Evolutionary conservation across 2,113 vertebrate species (phyloP), one percentile per base, ranked within the genome.

Genomic region (Solea senegalensis): DNA sequence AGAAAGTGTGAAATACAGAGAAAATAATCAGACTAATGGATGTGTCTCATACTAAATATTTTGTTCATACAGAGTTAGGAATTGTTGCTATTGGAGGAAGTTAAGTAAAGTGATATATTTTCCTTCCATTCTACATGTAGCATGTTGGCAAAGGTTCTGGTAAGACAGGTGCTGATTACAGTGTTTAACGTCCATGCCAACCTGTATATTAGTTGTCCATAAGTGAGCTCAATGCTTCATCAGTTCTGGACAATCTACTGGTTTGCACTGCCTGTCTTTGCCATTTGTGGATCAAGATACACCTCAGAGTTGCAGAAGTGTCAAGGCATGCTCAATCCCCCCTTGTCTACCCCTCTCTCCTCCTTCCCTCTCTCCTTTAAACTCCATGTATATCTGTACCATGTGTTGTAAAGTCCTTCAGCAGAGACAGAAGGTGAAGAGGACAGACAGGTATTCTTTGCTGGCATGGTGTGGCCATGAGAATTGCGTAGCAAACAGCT

Each of bases 131-230:
- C 53, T 76, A 70, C 77, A 72, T 44, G 74, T 60, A 75, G 55
- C 44, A 26, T 12, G 41, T 66, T 75, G 55, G 49, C 28, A 8
- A 45, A 52, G 78, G 16, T 86, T 90, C 80, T 88, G 73, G 84
- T 80, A 90, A 89, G 69, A 80, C 80, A 68, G 75, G 68, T 68
- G 63, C 64, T 82, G 77, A 74, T 81, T 85, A 65, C 83, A 51
- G 71, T 81, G 84, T 69, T 67, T 82, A 83, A 75, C 81, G 78
- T 61, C 79, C 82, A 16, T 76, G 80, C 66, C 57, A 75, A 57
- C 13, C 54, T 72, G 34, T 53, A 78, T 69, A 74, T 85, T 54
- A 50, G 57, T 64, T 65, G 58, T 52, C 62, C 69, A 76, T 81
- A 81, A 13, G 71, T 43, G 46, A 63, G 44, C 59, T 65, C 8